Base-by-base conservation (phyloP, 1,140 invertebrate genomes). In the Microvelia longipes region DNA sequence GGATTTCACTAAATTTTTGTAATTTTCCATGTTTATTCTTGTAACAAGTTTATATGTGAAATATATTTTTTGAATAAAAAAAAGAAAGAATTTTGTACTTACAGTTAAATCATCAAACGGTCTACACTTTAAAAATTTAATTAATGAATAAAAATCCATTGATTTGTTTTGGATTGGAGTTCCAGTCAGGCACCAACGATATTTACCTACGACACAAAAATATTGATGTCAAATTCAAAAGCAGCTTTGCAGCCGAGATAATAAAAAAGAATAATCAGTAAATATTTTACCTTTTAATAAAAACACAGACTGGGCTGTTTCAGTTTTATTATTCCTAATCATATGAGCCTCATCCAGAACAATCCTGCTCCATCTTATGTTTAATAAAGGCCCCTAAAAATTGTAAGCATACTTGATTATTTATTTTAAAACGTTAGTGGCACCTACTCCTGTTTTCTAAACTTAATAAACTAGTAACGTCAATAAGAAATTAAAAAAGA, bases 81-180 rank as follows among this genome's bases (percentile, higher is more conserved):
- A 19, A 29, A 29, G 28, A 72, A 2, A 62, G 70, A 68, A 28
- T 25, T 63, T 65, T 35, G 60, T 70, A 73, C 69, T 67, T 72
- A 88, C 85, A 1, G 79, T 75, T n/a, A 91, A 79, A 75, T 95
- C 90, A 80, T 95, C 88, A 78, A 96, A 95, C 0, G 93, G 93
- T n/a, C 87, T 84, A 77, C 89, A 92, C 24, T 85, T 80, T 0
- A 96, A 77, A 79, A 94, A 96, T 77, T 92, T 92, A 0, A 98
- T 77, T 25, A 97, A 79, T 0, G 93, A 88, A 81, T 88, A 97
- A 25, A 97, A 82, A 81, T 98, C 94, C 60, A 89, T 77, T 76
- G 94, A 88, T 78, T 93, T 90, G 78, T 98, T 98, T 73, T 98
- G 95, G 68, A 98, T 89, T 0, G 95, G 95, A 0, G 96, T 98